These are phyloP conservation scores for Bombyx mandarina DNA, from an alignment of 1,140 invertebrate species.

Conservation along the genomic window DNA sequence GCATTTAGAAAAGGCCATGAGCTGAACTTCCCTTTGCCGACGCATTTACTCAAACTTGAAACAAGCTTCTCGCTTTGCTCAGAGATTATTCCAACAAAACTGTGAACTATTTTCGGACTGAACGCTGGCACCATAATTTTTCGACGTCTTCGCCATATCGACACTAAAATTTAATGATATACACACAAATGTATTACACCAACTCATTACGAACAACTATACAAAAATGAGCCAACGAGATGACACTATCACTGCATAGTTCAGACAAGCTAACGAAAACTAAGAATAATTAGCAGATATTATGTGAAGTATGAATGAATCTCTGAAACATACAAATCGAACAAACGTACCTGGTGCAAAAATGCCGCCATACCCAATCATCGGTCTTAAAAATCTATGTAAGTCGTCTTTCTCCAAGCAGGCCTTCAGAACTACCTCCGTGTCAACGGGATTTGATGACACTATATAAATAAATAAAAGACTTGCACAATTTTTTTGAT, in stretches of 20 bases:
- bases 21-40: slow-evolving; percentile 20
- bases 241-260: no score
- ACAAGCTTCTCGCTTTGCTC: slow-evolving; percentile 76
- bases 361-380: slow-evolving; percentile 44
- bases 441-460: slow-evolving; percentile 33
- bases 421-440: slow-evolving; percentile 43
- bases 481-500: no score
- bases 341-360: slow-evolving; percentile 50
- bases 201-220: no score
- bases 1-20: slow-evolving; percentile 37
- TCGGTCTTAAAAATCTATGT: slow-evolving; percentile 35
- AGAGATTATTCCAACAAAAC: slow-evolving; percentile 81
- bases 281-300: no score
- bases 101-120: slow-evolving; percentile 87
- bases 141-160: slow-evolving; percentile 84
- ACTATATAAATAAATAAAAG: slow-evolving; percentile 23
- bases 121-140: slow-evolving; percentile 90
- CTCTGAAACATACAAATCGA: no score
- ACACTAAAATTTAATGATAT: slow-evolving; percentile 51
- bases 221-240: no score
- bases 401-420: slow-evolving; percentile 53
- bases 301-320: no score
- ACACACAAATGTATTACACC: no score
- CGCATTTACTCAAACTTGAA: slow-evolving; percentile 16
- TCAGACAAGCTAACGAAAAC: no score